Evolutionary conservation across 2,888 invertebrate genomes (phyloP).

Genomic region (Villa cingulata): DNA sequence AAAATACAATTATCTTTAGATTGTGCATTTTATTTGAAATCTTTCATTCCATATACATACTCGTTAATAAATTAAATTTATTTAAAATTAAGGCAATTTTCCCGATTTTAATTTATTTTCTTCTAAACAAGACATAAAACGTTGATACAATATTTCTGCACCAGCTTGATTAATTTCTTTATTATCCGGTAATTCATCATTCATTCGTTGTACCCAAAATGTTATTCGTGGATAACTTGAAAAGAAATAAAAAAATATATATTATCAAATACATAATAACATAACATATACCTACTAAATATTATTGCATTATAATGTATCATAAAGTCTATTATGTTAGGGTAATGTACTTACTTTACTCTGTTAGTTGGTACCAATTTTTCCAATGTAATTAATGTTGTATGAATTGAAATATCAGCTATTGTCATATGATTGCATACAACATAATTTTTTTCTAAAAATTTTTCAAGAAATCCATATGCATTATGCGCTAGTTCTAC

Average conservation of each 20-base stretch:
- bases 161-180: constrained; percentile 28
- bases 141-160: constrained; percentile 22
- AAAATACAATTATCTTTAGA: too few relatives aligned
- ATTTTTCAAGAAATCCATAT: constrained; percentile 28
- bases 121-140: constrained; percentile 22
- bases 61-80: too few relatives aligned
- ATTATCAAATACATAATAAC: background rate
- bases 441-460: constrained; percentile 26
- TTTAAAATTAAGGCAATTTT: too few relatives aligned
- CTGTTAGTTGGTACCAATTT: constrained; percentile 28
- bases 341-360: constrained; percentile 6
- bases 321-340: constrained; percentile 1
- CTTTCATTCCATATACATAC: too few relatives aligned
- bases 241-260: background rate
- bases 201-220: constrained; percentile 27
- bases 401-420: constrained; percentile 39
- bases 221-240: constrained; percentile 21
- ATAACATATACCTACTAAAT: background rate
- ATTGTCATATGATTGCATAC: constrained; percentile 25
- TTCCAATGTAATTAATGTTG: constrained; percentile 31
- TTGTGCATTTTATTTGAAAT: too few relatives aligned
- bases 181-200: constrained; percentile 23
- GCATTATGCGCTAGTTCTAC: constrained; percentile 24
- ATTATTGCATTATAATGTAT: too few relatives aligned
- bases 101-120: constrained; percentile 17